A percentile compares a stretch with the other conserved stretches of the same genome.
These are phyloP conservation scores for Drosophila ustulata DNA, from an alignment of 2,888 invertebrate species.

Conservation along the genomic window DNA sequence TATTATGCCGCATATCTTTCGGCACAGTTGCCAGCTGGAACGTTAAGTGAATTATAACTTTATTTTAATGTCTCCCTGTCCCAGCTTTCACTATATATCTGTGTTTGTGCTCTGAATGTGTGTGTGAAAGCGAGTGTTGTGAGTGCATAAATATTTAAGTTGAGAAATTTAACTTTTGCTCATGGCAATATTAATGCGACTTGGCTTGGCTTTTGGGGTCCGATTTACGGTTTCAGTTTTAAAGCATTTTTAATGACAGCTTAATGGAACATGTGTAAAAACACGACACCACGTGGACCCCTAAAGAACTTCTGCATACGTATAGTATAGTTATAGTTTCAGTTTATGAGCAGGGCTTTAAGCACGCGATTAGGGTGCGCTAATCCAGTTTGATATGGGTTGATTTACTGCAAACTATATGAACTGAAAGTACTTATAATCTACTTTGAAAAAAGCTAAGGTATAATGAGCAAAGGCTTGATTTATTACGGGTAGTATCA, in stretches of 20 bases:
- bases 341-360: constrained; percentile 2
- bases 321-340: constrained; percentile 3
- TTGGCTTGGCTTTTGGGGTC: constrained; percentile 3
- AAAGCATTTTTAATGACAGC: constrained; percentile 31
- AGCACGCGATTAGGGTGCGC: background rate
- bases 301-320: constrained; percentile 3
- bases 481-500: background rate
- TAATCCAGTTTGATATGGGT: constrained; percentile 15
- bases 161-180: constrained; percentile 29
- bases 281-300: constrained; percentile 4
- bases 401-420: background rate
- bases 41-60: constrained; percentile 54
- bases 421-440: background rate
- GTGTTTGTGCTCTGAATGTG: constrained; percentile 4
- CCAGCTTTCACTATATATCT: constrained; percentile 1
- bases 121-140: constrained; percentile 20
- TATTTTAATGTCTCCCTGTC: constrained; percentile 43
- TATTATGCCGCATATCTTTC: constrained; percentile 34
- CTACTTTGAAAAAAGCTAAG: background rate
- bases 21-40: constrained; percentile 28
- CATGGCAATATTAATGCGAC: constrained; percentile 13
- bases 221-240: constrained; percentile 12
- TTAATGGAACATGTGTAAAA: constrained; percentile 26
- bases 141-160: constrained; percentile 49
- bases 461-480: background rate